These are phyloP conservation scores for Drosophila saltans DNA, from an alignment of 1,140 invertebrate genomes.

Conservation along the genomic window DNA sequence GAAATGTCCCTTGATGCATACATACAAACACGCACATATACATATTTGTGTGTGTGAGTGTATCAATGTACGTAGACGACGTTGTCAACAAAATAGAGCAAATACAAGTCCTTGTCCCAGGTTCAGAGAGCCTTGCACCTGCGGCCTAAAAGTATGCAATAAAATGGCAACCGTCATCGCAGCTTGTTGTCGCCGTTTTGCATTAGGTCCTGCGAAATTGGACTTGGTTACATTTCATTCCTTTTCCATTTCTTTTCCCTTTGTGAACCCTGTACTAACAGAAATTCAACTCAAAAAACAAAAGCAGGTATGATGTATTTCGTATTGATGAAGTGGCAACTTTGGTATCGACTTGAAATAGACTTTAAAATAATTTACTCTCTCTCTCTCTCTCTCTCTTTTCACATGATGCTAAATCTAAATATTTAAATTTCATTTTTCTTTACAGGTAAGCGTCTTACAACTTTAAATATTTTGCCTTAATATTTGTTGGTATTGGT, in stretches of 20 bases:
- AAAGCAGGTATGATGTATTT: slow-evolving; percentile 1
- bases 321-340: neutral
- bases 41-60: no score
- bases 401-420: neutral
- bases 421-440: neutral
- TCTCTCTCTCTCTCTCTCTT: neutral
- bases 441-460: slow-evolving; percentile 1
- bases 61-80: neutral
- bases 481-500: neutral
- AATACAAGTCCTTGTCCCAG: slow-evolving; percentile 26
- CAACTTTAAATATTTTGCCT: neutral
- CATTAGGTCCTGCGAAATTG: slow-evolving; percentile 34
- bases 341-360: neutral
- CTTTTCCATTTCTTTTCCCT: slow-evolving; percentile 24
- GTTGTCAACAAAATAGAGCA: slow-evolving; percentile 58
- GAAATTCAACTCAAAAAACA: neutral
- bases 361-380: neutral
- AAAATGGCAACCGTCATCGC: slow-evolving; percentile 46
- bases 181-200: slow-evolving; percentile 44
- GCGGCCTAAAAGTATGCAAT: slow-evolving; percentile 61
- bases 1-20: slow-evolving; percentile 14
- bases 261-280: slow-evolving; percentile 6
- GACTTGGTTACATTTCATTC: slow-evolving; percentile 2
- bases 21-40: neutral
- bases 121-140: slow-evolving; percentile 36